Evolutionary conservation across 1,140 invertebrate genomes (phyloP).

Genomic region (Bactericera cockerelli): DNA sequence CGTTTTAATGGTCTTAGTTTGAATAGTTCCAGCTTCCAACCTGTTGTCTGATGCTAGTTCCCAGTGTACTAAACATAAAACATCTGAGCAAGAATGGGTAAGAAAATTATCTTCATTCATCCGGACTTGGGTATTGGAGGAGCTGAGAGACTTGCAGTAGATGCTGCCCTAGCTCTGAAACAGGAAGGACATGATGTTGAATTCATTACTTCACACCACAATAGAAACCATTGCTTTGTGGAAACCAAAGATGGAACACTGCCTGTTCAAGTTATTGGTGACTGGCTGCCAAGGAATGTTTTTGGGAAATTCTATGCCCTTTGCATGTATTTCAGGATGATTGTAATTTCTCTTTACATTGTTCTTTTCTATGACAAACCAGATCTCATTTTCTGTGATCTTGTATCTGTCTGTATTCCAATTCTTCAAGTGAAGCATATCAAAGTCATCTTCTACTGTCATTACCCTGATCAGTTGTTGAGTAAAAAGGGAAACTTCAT

Average conservation of each 20-base stretch:
- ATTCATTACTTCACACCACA: slow-evolving; percentile 89
- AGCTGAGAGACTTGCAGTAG: slow-evolving; percentile 88
- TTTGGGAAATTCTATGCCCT: slow-evolving; percentile 77
- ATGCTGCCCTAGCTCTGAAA: slow-evolving; percentile 81
- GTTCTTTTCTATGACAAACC: slow-evolving; percentile 39
- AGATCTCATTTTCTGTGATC: slow-evolving; percentile 83
- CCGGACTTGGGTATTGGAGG: slow-evolving; percentile 98
- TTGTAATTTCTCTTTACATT: slow-evolving; percentile 54
- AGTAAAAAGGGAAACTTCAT: slow-evolving; percentile 44
- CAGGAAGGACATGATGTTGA: slow-evolving; percentile 66
- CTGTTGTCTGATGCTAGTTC: too few species aligned
- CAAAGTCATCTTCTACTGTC: slow-evolving; percentile 87
- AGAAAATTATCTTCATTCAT: slow-evolving; percentile 58
- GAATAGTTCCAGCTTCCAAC: too few species aligned
- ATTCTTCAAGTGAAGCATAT: slow-evolving; percentile 50
- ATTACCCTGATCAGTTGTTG: slow-evolving; percentile 90
- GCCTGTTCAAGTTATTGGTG: slow-evolving; percentile 61
- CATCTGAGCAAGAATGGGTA: too few species aligned
- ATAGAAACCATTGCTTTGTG: slow-evolving; percentile 78
- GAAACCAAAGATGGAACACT: slow-evolving; percentile 82
- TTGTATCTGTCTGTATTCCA: slow-evolving; percentile 74
- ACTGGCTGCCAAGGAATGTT: slow-evolving; percentile 68
- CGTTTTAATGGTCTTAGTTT: too few species aligned
- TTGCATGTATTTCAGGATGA: slow-evolving; percentile 88
- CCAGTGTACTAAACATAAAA: too few species aligned